Evolutionary conservation across 37 sponge, comb jelly and placozoan genomes (phyloP).

Genomic region (Bolinopsis microptera): DNA sequence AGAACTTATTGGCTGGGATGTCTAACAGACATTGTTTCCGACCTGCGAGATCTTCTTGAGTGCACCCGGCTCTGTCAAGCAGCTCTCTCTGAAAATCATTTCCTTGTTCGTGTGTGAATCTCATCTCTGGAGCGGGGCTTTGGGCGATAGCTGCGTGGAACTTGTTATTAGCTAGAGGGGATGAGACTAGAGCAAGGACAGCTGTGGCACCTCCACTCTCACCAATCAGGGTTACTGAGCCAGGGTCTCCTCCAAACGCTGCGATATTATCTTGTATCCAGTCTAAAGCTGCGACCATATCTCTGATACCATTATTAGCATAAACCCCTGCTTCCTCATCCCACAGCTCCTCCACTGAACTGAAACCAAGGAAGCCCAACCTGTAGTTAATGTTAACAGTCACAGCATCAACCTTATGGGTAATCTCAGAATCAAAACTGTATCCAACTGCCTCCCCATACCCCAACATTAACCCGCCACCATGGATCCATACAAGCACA

Average conservation of each 20-base stretch:
- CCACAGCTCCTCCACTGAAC: constrained; percentile 41
- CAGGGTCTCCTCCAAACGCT: constrained; percentile 23
- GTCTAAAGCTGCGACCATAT: constrained; percentile 9
- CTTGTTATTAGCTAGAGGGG: constrained; percentile 59
- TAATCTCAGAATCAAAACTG: constrained; percentile 40
- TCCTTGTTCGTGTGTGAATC: constrained; percentile 1
- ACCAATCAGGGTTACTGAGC: constrained; percentile 6
- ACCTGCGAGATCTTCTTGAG: background rate
- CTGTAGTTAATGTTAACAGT: constrained; percentile 64
- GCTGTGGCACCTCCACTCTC: constrained; percentile 66
- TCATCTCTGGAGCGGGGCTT: constrained; percentile 24
- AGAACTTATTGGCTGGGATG: background rate
- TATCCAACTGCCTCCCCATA: background rate
- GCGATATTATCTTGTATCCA: constrained; percentile 61
- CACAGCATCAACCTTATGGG: background rate
- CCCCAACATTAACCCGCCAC: background rate
- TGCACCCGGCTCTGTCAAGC: background rate
- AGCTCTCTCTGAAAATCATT: background rate
- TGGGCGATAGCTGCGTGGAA: constrained; percentile 37
- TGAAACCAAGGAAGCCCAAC: constrained; percentile 28
- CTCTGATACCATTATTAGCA: constrained; percentile 58
- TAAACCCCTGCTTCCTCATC: constrained; percentile 10
- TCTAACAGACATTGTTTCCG: background rate
- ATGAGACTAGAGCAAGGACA: constrained; percentile 2
- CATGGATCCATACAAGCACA: constrained; percentile 40